Evolutionary conservation across 2,113 vertebrate species (phyloP), one percentile per base, ranked within the genome.

Genomic region (Neodon shergylaensis): DNA sequence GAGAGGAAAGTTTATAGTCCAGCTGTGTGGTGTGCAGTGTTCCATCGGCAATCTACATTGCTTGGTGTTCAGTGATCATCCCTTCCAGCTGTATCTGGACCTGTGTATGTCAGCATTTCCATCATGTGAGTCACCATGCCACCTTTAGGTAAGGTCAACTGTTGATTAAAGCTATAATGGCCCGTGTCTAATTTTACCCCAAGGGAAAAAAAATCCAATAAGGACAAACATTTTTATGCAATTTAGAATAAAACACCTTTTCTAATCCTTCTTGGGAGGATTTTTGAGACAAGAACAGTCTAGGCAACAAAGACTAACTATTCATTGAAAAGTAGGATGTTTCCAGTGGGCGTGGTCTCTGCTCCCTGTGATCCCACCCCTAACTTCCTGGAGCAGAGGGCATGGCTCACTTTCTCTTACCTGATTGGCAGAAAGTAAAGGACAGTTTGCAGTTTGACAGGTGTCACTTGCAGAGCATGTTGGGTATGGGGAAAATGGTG

Each of bases 331-430:
- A 76, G 22, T 31, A 28, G 76, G 52, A 22, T 21, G 47, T 91
- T 44, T 89, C 16, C 7, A 26, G n/a, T 90, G 9, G 17, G 8
- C 2, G 8, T 16, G 9, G 6, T 24, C 9, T 68, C 21, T 84
- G 2, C 3, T 54, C 5, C 0, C 1, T 58, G 8, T 52, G 61
- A 42, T 7, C 26, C 36, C 13, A 11, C 0, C 8, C 6, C 2
- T 63, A 39, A 36, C 0, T 28, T 2, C 44, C n/a, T 9, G 44
- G 24, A 22, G 2, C 2, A 83, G 21, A 13, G 8, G 21, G 7
- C 1, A 4, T 21, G 3, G 1, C 33, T 76, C 19, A 36, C n/a
- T 68, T 88, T 70, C 3, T 26, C 12, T 36, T 1, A n/a, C 7
- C 47, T 39, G 22, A 33, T 28, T 33, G 61, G 39, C 5, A 77